Evolutionary conservation across 2,113 vertebrate genomes (phyloP), one percentile per base, ranked within the genome.

Genomic region (Campylomormyrus numenius): DNA sequence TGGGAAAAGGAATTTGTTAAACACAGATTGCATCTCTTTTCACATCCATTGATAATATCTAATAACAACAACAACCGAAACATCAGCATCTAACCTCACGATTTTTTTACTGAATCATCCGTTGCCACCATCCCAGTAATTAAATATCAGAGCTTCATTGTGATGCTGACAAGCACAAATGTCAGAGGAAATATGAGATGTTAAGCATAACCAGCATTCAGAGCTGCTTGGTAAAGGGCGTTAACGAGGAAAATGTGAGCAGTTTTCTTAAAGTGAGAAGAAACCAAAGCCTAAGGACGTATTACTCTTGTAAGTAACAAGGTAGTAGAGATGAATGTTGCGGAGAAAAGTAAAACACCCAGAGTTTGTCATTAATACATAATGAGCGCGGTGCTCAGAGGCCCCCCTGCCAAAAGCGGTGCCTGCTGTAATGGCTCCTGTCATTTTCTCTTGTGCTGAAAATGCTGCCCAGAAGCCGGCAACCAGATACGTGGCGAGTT

Each of bases 361-460:
- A 80, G 31, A 80, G 31, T 70, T 70, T 70, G 74, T 80, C 31
- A 80, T 80, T 80, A 80, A 80, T 80, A 80, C 74, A 80, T 42
- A 80, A 80, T 80, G 3, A 80, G 13, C 7, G 35, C 13, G 0
- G 17, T 6, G 74, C 74, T 80, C 35, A 8, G 5, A 39, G 74
- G 35, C 31, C 2, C 74, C 6, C 11, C 70, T 39, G 35, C 13
- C 74, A 80, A 80, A 42, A 19, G 74, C 35, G 3, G 15, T 5
- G 1, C 35, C 42, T 3, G 4, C 35, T 80, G 31, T 80, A 80
- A 80, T 80, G 35, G 42, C 31, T 80, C 35, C 74, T 80, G 74
- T 80, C 74, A 80, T 42, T 80, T 80, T 80, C 74, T 42, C 74
- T 42, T 80, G 74, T 80, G 74, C 35, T 39, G 74, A 80, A 80